phyloP scores from a whole-genome alignment of 2,797 vertebrate species.

The Toxotes lorentzi region DNA sequence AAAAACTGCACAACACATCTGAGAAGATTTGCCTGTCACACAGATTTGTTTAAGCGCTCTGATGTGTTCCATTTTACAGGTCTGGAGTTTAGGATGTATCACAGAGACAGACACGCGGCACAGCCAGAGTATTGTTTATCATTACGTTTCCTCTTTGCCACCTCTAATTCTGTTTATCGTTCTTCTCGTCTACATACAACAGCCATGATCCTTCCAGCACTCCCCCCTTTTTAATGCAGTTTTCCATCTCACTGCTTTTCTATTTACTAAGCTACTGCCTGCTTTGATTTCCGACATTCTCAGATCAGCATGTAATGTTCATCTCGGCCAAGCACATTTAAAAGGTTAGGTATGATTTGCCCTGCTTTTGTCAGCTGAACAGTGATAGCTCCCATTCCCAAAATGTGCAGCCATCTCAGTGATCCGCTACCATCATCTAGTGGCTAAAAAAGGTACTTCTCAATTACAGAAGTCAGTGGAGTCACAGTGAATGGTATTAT shows the following conservation, averaged over 20 bases:
- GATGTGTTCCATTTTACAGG: conserved; percentile 63
- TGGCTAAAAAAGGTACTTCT: conserved; percentile 25
- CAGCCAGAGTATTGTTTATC: conserved; percentile 60
- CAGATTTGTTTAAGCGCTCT: conserved; percentile 69
- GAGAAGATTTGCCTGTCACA: conserved; percentile 70
- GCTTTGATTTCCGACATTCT: conserved; percentile 64
- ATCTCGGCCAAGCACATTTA: conserved; percentile 65
- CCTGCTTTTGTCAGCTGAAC: conserved; percentile 70
- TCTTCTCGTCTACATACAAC: conserved; percentile 40
- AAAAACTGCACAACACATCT: conserved; percentile 43
- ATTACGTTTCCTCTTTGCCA: conserved; percentile 55
- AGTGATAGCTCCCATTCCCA: conserved; percentile 14
- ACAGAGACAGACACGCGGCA: conserved; percentile 33
- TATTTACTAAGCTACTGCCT: conserved; percentile 65
- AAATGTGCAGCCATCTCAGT: background rate
- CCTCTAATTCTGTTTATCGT: conserved; percentile 67
- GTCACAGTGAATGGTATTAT: conserved; percentile 13
- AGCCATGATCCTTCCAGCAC: conserved; percentile 44
- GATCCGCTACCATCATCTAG: conserved; percentile 73
- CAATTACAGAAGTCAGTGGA: background rate
- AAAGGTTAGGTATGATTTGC: conserved; percentile 75
- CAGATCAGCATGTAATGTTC: conserved; percentile 71
- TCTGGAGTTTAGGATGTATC: conserved; percentile 43
- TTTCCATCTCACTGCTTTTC: conserved; percentile 66
- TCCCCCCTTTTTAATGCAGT: conserved; percentile 46